These are phyloP conservation scores for Epinotia nisella DNA, from an alignment of 2,888 invertebrate species.

Conservation along the genomic window DNA sequence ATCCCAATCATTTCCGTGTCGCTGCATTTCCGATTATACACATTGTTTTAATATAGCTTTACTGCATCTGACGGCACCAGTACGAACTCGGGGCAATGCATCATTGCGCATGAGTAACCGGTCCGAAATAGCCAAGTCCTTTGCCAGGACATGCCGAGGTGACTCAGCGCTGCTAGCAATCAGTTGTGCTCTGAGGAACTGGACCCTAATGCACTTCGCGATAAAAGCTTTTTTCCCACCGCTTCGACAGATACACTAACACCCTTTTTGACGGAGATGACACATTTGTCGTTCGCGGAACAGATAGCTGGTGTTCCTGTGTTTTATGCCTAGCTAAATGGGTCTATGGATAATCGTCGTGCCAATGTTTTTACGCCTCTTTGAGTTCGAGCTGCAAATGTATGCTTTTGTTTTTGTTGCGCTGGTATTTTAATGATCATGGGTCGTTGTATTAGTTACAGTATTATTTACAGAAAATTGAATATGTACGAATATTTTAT, in stretches of 20 bases:
- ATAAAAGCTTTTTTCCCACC: background rate
- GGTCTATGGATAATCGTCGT: background rate
- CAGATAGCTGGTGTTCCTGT: slow-evolving; percentile 26
- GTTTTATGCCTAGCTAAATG: slow-evolving; percentile 1
- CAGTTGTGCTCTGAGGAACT: background rate
- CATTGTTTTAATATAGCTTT: slow-evolving; percentile 14
- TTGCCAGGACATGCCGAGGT: slow-evolving; percentile 44
- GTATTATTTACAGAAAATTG: background rate
- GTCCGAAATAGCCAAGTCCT: slow-evolving; percentile 45
- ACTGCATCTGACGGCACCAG: slow-evolving; percentile 26
- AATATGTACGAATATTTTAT: background rate
- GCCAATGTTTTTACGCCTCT: background rate
- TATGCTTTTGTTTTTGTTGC: slow-evolving; percentile 24
- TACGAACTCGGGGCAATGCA: slow-evolving; percentile 56
- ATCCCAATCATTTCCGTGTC: background rate
- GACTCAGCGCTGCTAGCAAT: slow-evolving; percentile 38
- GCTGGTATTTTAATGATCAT: slow-evolving; percentile 21
- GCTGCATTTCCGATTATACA: background rate
- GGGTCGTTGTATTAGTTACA: background rate
- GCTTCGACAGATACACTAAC: background rate
- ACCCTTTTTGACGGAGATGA: slow-evolving; percentile 1
- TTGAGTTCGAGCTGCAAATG: background rate
- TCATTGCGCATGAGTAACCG: slow-evolving; percentile 69
- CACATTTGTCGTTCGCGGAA: slow-evolving; percentile 44
- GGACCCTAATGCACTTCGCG: background rate